Conservation (phyloP, 2,888 invertebrate species). For the Erynnis tages region DNA sequence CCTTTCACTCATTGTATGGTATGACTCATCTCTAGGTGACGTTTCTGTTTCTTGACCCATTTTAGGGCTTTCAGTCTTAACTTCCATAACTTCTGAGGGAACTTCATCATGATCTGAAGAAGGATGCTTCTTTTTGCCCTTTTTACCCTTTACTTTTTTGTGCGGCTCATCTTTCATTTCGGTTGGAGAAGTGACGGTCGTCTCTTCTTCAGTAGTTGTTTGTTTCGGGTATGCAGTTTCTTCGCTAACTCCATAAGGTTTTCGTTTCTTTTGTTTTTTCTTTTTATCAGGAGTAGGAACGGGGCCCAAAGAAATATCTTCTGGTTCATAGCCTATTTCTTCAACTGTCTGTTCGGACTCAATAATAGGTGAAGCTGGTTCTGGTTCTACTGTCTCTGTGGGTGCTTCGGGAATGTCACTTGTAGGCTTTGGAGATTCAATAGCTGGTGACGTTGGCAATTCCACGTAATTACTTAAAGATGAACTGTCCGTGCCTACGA, state of each 20-base stretch:
- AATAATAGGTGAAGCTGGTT: conserved; percentile 66
- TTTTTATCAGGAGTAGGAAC: conserved; percentile 53
- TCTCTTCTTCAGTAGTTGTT: conserved; percentile 65
- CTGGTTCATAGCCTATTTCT: conserved; percentile 88
- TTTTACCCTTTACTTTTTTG: conserved; percentile 70
- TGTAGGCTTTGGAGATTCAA: conserved; percentile 68
- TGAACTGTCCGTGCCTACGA: conserved; percentile 64
- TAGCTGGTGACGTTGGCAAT: conserved; percentile 71
- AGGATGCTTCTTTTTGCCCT: conserved; percentile 73
- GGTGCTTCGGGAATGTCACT: conserved; percentile 51
- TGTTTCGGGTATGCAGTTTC: conserved; percentile 65
- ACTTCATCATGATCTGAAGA: conserved; percentile 46
- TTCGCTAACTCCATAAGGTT: conserved; percentile 59
- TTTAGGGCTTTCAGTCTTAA: conserved; percentile 67
- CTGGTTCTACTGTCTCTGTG: conserved; percentile 47
- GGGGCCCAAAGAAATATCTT: conserved; percentile 79
- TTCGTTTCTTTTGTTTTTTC: conserved; percentile 78
- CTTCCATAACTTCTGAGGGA: conserved; percentile 33
- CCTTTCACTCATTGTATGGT: conserved; percentile 80
- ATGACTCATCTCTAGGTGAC: conserved; percentile 82
- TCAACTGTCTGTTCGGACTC: conserved; percentile 70
- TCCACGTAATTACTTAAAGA: conserved; percentile 70
- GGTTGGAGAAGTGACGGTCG: conserved; percentile 50
- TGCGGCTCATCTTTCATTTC: conserved; percentile 49
- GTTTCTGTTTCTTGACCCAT: conserved; percentile 71